These are phyloP conservation scores for Eupelmus urozonus DNA, from an alignment of 2,888 invertebrate genomes.

Conservation along the genomic window DNA sequence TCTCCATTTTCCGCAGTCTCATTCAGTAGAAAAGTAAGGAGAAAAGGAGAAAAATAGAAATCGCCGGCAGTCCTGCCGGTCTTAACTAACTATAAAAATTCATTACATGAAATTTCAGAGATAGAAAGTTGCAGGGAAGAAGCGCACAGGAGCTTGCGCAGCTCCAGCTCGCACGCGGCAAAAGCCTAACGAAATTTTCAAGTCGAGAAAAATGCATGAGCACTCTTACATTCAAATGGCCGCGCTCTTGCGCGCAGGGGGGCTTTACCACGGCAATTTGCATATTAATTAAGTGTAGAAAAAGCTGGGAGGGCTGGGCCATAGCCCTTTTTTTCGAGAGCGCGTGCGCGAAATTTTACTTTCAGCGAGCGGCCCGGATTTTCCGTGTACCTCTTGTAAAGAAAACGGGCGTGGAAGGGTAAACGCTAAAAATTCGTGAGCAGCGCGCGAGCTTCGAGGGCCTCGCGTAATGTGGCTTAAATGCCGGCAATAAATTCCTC, in stretches of 20 bases:
- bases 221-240: constrained; percentile 51
- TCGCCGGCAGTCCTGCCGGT: neutral
- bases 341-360: constrained; percentile 37
- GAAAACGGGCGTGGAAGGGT: neutral
- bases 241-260: neutral
- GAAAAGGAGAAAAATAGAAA: neutral
- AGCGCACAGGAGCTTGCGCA: neutral
- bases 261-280: constrained; percentile 45
- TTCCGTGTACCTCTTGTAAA: constrained; percentile 2
- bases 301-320: constrained; percentile 26
- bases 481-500: constrained; percentile 51
- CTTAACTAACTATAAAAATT: constrained; percentile 55
- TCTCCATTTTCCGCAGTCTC: neutral
- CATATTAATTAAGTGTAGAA: constrained; percentile 59
- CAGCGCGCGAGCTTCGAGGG: neutral
- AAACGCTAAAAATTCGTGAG: constrained; percentile 24
- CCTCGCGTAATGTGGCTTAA: constrained; percentile 29
- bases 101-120: constrained; percentile 49
- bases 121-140: constrained; percentile 26
- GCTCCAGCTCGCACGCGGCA: neutral
- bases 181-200: constrained; percentile 53
- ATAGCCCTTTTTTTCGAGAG: constrained; percentile 6
- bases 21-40: neutral
- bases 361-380: constrained; percentile 43
- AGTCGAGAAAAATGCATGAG: constrained; percentile 55